A percentile compares a stretch with the other conserved stretches of the same genome.
Evolutionary conservation across 2,797 vertebrate species (phyloP).

Genomic region (Alauda arvensis): DNA sequence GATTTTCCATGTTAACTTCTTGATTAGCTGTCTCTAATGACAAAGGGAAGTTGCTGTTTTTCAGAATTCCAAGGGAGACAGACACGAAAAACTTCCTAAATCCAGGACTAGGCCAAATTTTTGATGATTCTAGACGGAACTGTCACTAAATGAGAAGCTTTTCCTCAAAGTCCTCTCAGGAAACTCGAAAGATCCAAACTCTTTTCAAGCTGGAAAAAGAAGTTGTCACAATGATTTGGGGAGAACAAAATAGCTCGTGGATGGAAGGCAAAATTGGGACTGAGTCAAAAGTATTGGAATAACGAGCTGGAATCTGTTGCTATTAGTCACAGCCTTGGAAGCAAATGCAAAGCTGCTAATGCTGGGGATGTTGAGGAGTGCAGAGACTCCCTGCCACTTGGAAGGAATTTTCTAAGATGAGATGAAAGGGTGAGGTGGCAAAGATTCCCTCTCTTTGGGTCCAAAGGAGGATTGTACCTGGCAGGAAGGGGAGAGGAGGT

Average conservation of each 20-base stretch:
- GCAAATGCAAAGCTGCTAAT: background rate
- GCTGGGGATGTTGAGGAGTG: background rate
- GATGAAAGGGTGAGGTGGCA: background rate
- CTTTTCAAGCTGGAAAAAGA: background rate
- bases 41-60: background rate
- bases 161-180: background rate
- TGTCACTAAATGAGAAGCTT: background rate
- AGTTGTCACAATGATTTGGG: background rate
- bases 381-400: background rate
- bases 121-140: background rate
- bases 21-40: background rate
- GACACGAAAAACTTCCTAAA: background rate
- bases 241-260: background rate
- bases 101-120: background rate
- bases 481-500: background rate
- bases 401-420: background rate
- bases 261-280: background rate
- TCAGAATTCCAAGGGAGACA: background rate
- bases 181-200: background rate
- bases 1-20: background rate
- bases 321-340: constrained; percentile 6
- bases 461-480: background rate
- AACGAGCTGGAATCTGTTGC: background rate
- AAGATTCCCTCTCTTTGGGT: background rate
- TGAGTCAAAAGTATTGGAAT: constrained; percentile 9